Conservation (phyloP, 2,888 invertebrate species). For the Cataglyphis albicans region DNA sequence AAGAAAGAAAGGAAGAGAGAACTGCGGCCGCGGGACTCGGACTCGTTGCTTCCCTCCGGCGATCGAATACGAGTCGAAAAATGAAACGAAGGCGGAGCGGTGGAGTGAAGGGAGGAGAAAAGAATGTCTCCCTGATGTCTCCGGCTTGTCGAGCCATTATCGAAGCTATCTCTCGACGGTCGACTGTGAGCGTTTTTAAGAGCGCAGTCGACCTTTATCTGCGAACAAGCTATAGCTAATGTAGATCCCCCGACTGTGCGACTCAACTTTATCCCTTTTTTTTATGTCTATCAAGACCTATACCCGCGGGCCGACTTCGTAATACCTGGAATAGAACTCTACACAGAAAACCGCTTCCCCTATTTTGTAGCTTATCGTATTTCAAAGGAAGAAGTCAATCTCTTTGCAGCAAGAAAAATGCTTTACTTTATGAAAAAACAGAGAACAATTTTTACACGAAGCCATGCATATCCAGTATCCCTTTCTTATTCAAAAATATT, state of each 20-base stretch:
- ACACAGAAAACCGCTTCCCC: not conserved
- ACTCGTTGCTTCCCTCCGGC: constrained; percentile 44
- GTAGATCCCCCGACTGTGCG: constrained; percentile 77
- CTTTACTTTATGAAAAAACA: constrained; percentile 45
- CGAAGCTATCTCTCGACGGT: constrained; percentile 80
- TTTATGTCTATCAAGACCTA: constrained; percentile 61
- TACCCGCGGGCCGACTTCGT: constrained; percentile 51
- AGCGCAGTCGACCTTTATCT: constrained; percentile 78
- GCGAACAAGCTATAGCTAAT: constrained; percentile 82
- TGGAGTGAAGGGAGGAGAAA: constrained; percentile 70
- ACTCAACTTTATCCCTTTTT: constrained; percentile 56
- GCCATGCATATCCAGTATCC: not conserved
- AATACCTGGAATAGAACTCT: constrained; percentile 40
- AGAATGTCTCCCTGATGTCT: constrained; percentile 75
- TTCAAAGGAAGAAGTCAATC: constrained; percentile 14
- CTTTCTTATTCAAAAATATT: constrained; percentile 9
- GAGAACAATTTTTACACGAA: constrained; percentile 28
- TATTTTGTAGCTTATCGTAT: constrained; percentile 12
- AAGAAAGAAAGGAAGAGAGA: not conserved
- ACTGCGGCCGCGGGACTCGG: constrained; percentile 17
- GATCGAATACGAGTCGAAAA: constrained; percentile 61
- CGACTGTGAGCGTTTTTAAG: constrained; percentile 79
- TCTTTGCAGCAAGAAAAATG: constrained; percentile 12
- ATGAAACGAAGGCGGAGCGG: constrained; percentile 54
- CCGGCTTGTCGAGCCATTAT: constrained; percentile 78